A percentile compares a stretch with the other conserved stretches of the same genome.
Conservation (phyloP, 2,113 vertebrate genomes). For the Eulemur macaco region DNA sequence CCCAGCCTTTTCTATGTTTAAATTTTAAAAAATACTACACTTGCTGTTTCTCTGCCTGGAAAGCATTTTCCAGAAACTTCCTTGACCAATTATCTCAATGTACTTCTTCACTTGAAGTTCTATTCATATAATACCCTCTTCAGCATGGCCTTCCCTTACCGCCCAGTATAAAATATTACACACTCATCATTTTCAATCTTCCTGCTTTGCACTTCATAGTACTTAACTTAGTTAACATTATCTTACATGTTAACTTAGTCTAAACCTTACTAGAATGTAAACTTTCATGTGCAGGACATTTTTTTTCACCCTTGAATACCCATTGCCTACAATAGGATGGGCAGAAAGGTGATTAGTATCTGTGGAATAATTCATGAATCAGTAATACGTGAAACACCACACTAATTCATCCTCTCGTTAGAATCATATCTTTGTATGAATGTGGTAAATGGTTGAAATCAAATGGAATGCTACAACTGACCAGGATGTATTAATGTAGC, state of each 20-base stretch:
- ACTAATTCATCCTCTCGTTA: background rate
- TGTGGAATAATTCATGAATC: background rate
- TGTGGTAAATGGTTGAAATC: background rate
- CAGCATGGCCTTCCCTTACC: background rate
- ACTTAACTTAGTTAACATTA: background rate
- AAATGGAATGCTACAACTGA: background rate
- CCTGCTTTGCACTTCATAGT: background rate
- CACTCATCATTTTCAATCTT: background rate
- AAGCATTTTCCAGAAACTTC: background rate
- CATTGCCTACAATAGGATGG: background rate
- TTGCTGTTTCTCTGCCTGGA: background rate
- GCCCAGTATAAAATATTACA: background rate
- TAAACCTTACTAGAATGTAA: background rate
- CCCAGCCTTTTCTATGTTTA: too few species aligned
- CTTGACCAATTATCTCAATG: background rate
- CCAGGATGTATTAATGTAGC: background rate
- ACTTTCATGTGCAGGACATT: background rate
- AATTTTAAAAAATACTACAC: background rate
- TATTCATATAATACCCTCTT: background rate
- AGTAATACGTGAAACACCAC: background rate
- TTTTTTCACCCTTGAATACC: background rate
- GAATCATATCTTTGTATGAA: background rate
- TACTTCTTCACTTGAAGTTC: background rate
- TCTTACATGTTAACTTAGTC: background rate
- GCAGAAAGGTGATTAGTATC: background rate